Evolutionary conservation across 1,140 invertebrate genomes (phyloP).

Genomic region (Diabrotica undecimpunctata): DNA sequence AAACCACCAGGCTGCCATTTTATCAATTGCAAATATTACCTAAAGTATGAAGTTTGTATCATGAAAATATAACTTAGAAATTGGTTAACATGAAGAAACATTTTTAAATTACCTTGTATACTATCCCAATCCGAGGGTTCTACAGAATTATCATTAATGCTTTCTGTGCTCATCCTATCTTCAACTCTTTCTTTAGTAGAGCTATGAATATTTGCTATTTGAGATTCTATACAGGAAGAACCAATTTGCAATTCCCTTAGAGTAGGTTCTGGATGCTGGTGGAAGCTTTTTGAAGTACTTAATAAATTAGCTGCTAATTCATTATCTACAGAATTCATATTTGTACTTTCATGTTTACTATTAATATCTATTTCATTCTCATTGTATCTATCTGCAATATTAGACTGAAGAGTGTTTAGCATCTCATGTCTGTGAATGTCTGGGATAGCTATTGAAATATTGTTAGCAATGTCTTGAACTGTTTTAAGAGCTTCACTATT

Average conservation of each 20-base stretch:
- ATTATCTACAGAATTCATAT: background rate
- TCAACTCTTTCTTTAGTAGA: constrained; percentile 5
- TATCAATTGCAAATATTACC: too few species aligned
- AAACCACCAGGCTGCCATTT: too few species aligned
- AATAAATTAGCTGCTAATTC: background rate
- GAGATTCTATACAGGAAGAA: constrained; percentile 7
- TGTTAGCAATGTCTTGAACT: background rate
- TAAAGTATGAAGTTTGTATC: too few species aligned
- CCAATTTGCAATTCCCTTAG: background rate
- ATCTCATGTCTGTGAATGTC: constrained; percentile 4
- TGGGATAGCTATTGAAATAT: constrained; percentile 4
- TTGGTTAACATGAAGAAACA: too few species aligned
- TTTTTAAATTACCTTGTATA: too few species aligned
- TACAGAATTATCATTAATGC: background rate
- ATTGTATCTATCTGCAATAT: background rate
- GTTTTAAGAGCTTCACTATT: constrained; percentile 8
- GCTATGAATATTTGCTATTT: constrained; percentile 9
- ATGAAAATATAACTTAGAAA: too few species aligned
- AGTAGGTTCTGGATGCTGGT: background rate
- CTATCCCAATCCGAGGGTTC: too few species aligned
- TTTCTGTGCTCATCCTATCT: background rate
- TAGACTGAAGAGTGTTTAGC: background rate
- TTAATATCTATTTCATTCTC: background rate
- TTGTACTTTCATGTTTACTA: background rate
- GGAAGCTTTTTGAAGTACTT: background rate